A percentile compares a stretch with the other conserved stretches of the same genome.
phyloP scores from a whole-genome alignment of 1,140 invertebrate species.

The Cecropterus lyciades region DNA sequence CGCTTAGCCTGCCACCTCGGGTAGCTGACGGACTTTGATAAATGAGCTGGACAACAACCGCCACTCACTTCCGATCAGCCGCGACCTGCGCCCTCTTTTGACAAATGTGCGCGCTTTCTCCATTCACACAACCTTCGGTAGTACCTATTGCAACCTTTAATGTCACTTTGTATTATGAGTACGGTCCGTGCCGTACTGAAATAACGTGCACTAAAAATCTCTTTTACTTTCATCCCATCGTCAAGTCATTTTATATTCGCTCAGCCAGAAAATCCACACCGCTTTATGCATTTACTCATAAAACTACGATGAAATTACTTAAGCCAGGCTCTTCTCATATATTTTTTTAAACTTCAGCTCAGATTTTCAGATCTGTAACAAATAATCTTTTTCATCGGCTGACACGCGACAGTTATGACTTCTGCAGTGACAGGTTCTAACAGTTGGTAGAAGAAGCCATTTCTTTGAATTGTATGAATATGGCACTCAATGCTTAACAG shows the following conservation, averaged over 20 bases:
- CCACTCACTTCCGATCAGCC: conserved; percentile 67
- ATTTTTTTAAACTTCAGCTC: not conserved
- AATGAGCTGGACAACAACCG: conserved; percentile 64
- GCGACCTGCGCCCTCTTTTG: conserved; percentile 35
- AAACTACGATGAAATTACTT: not conserved
- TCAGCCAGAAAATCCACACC: conserved; percentile 7
- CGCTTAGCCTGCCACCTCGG: conserved; percentile 39
- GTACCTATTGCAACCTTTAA: not conserved
- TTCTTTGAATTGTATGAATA: no score
- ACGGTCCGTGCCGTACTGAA: not conserved
- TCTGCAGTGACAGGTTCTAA: no score
- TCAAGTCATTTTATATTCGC: not conserved
- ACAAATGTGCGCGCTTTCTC: conserved; percentile 29
- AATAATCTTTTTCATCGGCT: not conserved
- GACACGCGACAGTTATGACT: no score
- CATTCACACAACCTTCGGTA: not conserved
- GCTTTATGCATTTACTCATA: conserved; percentile 8
- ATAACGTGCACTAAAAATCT: not conserved
- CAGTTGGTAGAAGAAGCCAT: no score
- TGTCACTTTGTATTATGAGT: not conserved
- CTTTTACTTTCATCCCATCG: not conserved
- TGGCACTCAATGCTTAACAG: no score
- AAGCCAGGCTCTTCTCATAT: not conserved
- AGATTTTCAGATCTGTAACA: not conserved
- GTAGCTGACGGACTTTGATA: conserved; percentile 62